Conservation (phyloP, 1,140 invertebrate species). For the Polypedilum pembai region DNA sequence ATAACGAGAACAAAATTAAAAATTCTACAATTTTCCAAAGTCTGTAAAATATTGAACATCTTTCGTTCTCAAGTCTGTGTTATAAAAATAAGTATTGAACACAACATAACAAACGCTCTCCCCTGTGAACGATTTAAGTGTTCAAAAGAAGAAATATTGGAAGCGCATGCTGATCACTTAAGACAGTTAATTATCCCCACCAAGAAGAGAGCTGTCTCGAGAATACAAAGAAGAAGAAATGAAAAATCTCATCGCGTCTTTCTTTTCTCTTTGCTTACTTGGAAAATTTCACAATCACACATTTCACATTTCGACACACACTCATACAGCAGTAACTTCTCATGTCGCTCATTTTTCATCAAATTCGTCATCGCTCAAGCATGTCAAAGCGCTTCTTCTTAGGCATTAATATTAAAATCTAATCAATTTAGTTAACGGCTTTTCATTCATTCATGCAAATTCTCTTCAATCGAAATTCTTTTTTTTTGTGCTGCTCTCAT, state of each 20-base stretch:
- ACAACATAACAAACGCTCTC: background rate
- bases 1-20: no score
- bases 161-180: slow-evolving; percentile 24
- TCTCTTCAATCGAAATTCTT: background rate
- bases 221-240: no score
- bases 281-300: background rate
- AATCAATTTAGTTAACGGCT: slow-evolving; percentile 27
- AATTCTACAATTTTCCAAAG: no score
- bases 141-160: background rate
- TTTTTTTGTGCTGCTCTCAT: no score
- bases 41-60: background rate
- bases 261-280: background rate
- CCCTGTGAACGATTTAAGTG: background rate
- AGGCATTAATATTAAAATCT: slow-evolving; percentile 9
- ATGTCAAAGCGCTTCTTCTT: slow-evolving; percentile 9
- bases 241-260: background rate
- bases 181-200: slow-evolving; percentile 28
- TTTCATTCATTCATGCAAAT: background rate
- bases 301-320: slow-evolving; percentile 2
- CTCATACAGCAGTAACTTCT: background rate
- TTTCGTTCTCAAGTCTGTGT: background rate
- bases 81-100: no score
- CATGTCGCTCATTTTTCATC: background rate
- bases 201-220: background rate
- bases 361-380: slow-evolving; percentile 23